These are phyloP conservation scores for Tautogolabrus adspersus DNA, from an alignment of 2,113 vertebrate genomes.

Conservation along the genomic window DNA sequence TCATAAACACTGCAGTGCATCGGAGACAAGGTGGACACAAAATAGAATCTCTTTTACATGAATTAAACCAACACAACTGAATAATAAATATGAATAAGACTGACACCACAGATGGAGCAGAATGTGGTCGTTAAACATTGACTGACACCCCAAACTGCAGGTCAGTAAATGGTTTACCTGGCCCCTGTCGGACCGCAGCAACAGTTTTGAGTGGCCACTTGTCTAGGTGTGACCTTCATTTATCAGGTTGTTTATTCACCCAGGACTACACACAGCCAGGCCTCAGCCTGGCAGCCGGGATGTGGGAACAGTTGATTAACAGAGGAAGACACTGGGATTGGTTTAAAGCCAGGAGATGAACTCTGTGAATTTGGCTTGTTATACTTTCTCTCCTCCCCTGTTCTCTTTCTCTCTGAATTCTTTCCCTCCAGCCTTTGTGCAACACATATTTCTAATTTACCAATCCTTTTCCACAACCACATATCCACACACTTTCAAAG, in stretches of 20 bases:
- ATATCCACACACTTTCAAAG: background rate
- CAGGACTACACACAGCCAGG: constrained; percentile 50
- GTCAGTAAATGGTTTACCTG: constrained; percentile 66
- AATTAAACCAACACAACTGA: constrained; percentile 25
- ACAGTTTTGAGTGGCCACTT: constrained; percentile 47
- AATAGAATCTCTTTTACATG: constrained; percentile 39
- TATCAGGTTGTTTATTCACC: constrained; percentile 69
- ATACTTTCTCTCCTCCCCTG: constrained; percentile 27
- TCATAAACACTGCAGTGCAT: constrained; percentile 42
- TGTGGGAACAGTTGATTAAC: constrained; percentile 68
- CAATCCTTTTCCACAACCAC: background rate
- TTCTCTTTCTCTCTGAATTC: background rate
- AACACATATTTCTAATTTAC: constrained; percentile 42
- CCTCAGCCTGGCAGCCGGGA: constrained; percentile 56
- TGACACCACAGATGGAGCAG: constrained; percentile 30
- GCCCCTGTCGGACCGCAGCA: constrained; percentile 21
- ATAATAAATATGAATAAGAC: constrained; percentile 31
- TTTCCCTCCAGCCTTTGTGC: background rate
- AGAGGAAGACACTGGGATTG: constrained; percentile 49
- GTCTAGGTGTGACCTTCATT: constrained; percentile 61
- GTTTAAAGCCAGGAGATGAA: constrained; percentile 62
- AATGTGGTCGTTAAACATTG: constrained; percentile 46
- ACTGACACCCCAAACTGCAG: constrained; percentile 28
- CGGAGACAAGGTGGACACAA: constrained; percentile 39
- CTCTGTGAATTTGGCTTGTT: constrained; percentile 44